Base-by-base conservation (phyloP, 2,888 invertebrate species). In the Stenichneumon culpator region DNA sequence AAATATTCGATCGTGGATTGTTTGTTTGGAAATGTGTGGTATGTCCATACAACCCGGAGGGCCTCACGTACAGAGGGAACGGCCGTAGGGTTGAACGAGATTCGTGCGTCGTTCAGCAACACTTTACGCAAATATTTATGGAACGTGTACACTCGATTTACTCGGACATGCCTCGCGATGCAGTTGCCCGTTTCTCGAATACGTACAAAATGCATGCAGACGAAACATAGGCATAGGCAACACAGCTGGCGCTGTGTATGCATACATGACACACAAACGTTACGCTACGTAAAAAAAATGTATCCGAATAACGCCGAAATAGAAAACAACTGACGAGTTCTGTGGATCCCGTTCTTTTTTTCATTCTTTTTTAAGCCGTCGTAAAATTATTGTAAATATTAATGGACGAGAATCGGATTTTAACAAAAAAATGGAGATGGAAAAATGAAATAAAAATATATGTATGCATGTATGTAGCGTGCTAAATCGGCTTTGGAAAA, bases 61-160 rank as follows among this genome's bases (percentile, higher is more conserved):
- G 63, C 52, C 44, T 36, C 39, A 19, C 4, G 9, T 4, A 39
- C 16, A 68, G 68, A 39, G 67, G n/a, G 32, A 39, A 52, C 47
- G 32, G 28, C 25, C 63, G 50, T 39, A 67, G 69, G 70, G 69
- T 70, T 78, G 65, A 80, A 77, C 77, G 82, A 85, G 79, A 82
- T 79, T 86, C 86, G 87, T 83, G 84, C 82, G 83, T 84, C 83
- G 83, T 82, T 84, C 81, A 74, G 72, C 86, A 86, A 89, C 90
- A 90, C 89, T 92, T 92, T 90, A 88, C 88, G 89, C 90, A 92
- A 93, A 93, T 93, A 93, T 93, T 93, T 90, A 91, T 88, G 86
- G 92, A 93, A 93, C 92, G 92, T 93, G 92, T 88, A 88, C 88
- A 87, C 89, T 86, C 87, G 84, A 87, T 88, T 90, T 87, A 44